A percentile compares a stretch with the other conserved stretches of the same genome.
Evolutionary conservation across 2,888 invertebrate genomes (phyloP).

Genomic region (Cantharis lateralis): DNA sequence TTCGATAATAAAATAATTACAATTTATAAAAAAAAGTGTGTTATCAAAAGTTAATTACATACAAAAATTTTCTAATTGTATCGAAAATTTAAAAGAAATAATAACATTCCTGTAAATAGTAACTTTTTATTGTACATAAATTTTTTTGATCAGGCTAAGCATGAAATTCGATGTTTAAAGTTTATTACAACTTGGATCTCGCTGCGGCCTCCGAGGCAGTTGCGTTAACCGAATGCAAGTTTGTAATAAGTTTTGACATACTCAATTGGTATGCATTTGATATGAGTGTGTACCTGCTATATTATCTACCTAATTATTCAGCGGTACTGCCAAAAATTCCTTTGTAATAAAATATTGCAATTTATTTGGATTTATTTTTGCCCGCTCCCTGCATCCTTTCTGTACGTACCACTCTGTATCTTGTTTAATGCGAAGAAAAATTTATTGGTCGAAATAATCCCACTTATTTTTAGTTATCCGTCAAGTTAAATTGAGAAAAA

Average conservation of each 20-base stretch:
- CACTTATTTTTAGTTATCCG: too few relatives aligned
- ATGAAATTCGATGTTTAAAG: constrained; percentile 8
- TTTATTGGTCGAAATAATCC: too few relatives aligned
- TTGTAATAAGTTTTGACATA: constrained; percentile 14
- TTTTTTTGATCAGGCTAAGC: constrained; percentile 18
- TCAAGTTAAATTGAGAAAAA: too few relatives aligned
- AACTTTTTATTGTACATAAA: constrained; percentile 26
- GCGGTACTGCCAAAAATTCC: constrained; percentile 37
- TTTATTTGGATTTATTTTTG: not conserved
- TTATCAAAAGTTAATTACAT: constrained; percentile 18
- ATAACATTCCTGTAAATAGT: constrained; percentile 15
- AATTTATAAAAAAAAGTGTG: constrained; percentile 23
- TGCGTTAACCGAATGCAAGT: not conserved
- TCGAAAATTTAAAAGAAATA: constrained; percentile 9
- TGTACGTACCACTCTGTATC: too few relatives aligned
- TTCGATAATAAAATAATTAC: constrained; percentile 10
- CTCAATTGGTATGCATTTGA: constrained; percentile 22
- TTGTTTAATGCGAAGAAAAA: too few relatives aligned
- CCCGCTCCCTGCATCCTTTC: not conserved
- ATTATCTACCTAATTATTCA: constrained; percentile 16
- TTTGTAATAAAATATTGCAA: constrained; percentile 32
- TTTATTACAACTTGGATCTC: not conserved
- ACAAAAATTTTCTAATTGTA: constrained; percentile 16
- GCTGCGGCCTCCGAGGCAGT: not conserved
- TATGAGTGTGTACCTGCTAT: constrained; percentile 25